A percentile compares a stretch with the other conserved stretches of the same genome.
Conservation (phyloP, 2,797 vertebrate species). For the Acipenser ruthenus region DNA sequence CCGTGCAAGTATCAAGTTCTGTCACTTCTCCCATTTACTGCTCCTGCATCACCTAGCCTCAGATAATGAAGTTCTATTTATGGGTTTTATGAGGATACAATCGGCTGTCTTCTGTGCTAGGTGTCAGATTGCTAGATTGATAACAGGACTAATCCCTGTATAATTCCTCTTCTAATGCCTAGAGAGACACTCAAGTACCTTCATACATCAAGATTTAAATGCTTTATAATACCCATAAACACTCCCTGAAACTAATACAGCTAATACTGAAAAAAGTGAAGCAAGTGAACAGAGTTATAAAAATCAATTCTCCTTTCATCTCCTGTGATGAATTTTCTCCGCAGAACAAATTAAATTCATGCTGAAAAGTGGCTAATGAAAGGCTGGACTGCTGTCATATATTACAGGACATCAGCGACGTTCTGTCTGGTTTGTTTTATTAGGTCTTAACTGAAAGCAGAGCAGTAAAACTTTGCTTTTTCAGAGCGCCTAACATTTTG, state of each 20-base stretch:
- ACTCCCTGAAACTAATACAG: slow-evolving; percentile 43
- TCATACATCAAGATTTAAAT: slow-evolving; percentile 51
- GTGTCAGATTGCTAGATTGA: slow-evolving; percentile 40
- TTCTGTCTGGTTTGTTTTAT: slow-evolving; percentile 11
- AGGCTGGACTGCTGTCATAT: slow-evolving; percentile 26
- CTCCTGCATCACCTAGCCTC: slow-evolving; percentile 11
- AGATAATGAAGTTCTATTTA: slow-evolving; percentile 34
- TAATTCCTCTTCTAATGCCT: slow-evolving; percentile 49
- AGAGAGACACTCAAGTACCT: slow-evolving; percentile 42
- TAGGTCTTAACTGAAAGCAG: slow-evolving; percentile 7
- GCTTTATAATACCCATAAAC: slow-evolving; percentile 53
- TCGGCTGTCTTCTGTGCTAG: slow-evolving; percentile 32
- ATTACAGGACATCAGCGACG: background rate
- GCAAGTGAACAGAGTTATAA: slow-evolving; percentile 40
- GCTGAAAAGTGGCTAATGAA: slow-evolving; percentile 42
- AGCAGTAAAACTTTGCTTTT: slow-evolving; percentile 1
- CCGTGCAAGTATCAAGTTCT: slow-evolving; percentile 9
- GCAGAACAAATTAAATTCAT: slow-evolving; percentile 52
- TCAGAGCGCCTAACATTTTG: background rate
- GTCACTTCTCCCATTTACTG: slow-evolving; percentile 6
- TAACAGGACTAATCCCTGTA: slow-evolving; percentile 42
- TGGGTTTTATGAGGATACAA: slow-evolving; percentile 32
- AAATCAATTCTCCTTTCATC: slow-evolving; percentile 50
- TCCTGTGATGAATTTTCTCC: slow-evolving; percentile 39
- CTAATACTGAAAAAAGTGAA: slow-evolving; percentile 40